Base-by-base conservation (phyloP, 1,140 invertebrate species). In the Carcinoscorpius rotundicauda region DNA sequence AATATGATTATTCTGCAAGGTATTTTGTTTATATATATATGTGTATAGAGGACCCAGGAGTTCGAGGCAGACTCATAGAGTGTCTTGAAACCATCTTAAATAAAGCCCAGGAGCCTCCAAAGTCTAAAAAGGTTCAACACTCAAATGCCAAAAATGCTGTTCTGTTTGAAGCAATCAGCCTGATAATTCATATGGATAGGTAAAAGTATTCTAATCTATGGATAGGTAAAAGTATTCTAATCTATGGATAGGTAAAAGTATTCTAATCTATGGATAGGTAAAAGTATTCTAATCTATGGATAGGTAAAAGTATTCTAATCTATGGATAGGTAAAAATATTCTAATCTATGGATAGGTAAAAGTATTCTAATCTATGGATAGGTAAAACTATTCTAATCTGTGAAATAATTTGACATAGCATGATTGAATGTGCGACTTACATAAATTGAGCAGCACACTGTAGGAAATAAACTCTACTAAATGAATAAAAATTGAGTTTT, bases 91-190 rank as follows among this genome's bases (percentile, higher is more conserved):
- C 95, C n/a, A 99, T 99, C 74, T 82, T 99, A 69, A 99, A 99
- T 76, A 99, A 99, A 82, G 97, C 96, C 49, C 95, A 98, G 78
- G 97, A 99, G 76, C 94, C 97, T 63, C 96, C 96, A 52, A 99
- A 99, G 78, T 99, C 97, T 49, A 99, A 99, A 80, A 99, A 99
- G 80, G 95, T 99, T 60, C 97, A 99, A 81, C 97, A 99, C 79
- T 98, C 96, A 50, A 99, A 99, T 82, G 97, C 97, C 53, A 99
- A 99, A 78, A 99, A 99, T 82, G 96, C 97, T 58, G 96, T 99
- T 11, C 81, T 99, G 3, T 99, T 99, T 81, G 97, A 99, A 82
- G 97, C 97, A 29, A 98, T 99, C 75, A 97, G 95, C 81, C 82
- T 99, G 66, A 99, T 99, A 72, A 99, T 99, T 73, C 97, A 99